phyloP scores from a whole-genome alignment of 2,888 invertebrate species.

The Callosobruchus maculatus region DNA sequence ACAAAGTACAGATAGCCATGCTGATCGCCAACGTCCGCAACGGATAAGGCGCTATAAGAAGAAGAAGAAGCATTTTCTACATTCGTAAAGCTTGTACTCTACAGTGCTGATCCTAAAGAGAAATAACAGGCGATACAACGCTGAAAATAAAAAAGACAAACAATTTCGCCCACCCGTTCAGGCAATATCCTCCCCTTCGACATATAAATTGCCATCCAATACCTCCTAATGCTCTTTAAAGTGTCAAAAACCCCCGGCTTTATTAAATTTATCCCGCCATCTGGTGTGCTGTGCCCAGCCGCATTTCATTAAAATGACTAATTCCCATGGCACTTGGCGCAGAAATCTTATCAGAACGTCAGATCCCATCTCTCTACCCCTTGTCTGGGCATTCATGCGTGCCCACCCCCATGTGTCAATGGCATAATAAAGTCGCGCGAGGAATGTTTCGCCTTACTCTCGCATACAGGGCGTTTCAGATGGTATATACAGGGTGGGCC shows the following conservation, averaged over 20 bases:
- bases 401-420: slow-evolving; percentile 36
- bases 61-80: no score
- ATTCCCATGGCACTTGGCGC: not conserved
- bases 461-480: slow-evolving; percentile 1
- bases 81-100: no score
- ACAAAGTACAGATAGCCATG: no score
- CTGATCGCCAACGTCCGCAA: no score
- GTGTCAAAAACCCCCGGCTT: not conserved
- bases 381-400: not conserved
- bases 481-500: no score
- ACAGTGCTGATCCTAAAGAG: not conserved
- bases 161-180: not conserved
- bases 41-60: no score
- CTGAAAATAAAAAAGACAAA: not conserved
- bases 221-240: not conserved
- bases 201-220: not conserved
- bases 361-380: not conserved
- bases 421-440: slow-evolving; percentile 37
- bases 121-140: not conserved
- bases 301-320: not conserved
- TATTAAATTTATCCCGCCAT: not conserved
- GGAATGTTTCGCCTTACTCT: not conserved
- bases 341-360: not conserved
- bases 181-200: not conserved
- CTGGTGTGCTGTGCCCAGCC: not conserved